Evolutionary conservation across 2,113 vertebrate species (phyloP).

Genomic region (Alaudala cheleensis): DNA sequence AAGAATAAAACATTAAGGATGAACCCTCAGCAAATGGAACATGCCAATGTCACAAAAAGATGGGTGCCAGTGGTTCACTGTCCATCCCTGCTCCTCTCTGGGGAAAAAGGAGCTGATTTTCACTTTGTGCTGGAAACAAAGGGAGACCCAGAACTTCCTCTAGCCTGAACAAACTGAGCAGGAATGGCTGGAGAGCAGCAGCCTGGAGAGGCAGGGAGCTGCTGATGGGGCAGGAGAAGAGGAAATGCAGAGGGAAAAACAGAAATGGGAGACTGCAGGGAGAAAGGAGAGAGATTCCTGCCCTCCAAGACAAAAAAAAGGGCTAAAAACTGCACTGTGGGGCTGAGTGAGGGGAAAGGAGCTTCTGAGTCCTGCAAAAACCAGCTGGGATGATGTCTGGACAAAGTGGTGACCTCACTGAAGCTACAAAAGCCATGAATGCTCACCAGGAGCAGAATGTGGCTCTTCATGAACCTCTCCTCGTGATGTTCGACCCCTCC

Average conservation of each 20-base stretch:
- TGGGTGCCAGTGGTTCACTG: rapidly evolving
- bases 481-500: background rate
- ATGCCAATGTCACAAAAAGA: background rate
- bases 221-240: background rate
- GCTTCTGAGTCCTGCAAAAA: background rate
- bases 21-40: background rate
- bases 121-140: too few species aligned
- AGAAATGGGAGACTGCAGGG: rapidly evolving
- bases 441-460: background rate
- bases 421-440: rapidly evolving
- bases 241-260: background rate
- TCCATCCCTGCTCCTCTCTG: background rate
- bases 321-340: background rate
- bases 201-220: background rate
- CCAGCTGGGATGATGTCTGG: background rate
- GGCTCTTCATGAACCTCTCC: background rate
- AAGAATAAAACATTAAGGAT: background rate
- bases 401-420: background rate
- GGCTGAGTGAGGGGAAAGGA: background rate
- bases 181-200: background rate
- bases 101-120: background rate
- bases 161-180: background rate
- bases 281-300: background rate
- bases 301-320: background rate
- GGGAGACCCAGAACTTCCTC: too few species aligned